Evolutionary conservation across 2,797 vertebrate genomes (phyloP).

Genomic region (Coranthus polyacanthus): DNA sequence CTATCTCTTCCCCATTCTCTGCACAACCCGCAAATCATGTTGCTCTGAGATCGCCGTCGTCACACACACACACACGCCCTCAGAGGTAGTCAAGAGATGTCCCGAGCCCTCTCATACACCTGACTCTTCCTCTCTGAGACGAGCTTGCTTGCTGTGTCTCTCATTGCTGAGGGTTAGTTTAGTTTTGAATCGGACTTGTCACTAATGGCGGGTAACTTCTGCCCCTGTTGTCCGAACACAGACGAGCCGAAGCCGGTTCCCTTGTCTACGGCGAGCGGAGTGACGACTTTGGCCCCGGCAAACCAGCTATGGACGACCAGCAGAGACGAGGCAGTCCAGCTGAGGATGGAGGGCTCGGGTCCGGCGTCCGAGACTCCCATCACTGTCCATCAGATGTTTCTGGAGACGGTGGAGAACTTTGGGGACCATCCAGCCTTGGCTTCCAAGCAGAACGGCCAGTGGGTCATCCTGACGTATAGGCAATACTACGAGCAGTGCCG

Average conservation of each 20-base stretch:
- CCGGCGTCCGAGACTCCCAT: constrained; percentile 74
- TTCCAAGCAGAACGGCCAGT: constrained; percentile 70
- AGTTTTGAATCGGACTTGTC: not conserved
- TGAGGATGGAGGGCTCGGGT: constrained; percentile 80
- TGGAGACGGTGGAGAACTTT: constrained; percentile 69
- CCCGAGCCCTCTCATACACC: not conserved
- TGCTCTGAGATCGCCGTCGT: not conserved
- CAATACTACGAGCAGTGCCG: constrained; percentile 84
- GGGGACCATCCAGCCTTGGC: constrained; percentile 76
- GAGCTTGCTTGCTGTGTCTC: too few relatives aligned
- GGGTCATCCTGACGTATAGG: constrained; percentile 77
- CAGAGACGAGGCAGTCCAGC: constrained; percentile 75
- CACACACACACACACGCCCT: not conserved
- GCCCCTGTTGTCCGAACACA: constrained; percentile 52
- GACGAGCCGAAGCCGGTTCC: constrained; percentile 36
- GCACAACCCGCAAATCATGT: constrained; percentile 10
- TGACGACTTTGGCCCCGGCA: constrained; percentile 64
- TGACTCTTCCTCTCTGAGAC: not conserved
- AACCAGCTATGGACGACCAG: constrained; percentile 76
- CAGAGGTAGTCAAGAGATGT: not conserved
- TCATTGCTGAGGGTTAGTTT: not conserved
- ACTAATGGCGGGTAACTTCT: constrained; percentile 59
- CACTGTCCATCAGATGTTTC: constrained; percentile 85
- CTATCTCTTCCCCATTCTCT: too few relatives aligned
- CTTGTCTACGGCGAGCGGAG: constrained; percentile 1